These are phyloP conservation scores for Phaethon lepturus DNA, from an alignment of 2,113 vertebrate species.

Conservation along the genomic window DNA sequence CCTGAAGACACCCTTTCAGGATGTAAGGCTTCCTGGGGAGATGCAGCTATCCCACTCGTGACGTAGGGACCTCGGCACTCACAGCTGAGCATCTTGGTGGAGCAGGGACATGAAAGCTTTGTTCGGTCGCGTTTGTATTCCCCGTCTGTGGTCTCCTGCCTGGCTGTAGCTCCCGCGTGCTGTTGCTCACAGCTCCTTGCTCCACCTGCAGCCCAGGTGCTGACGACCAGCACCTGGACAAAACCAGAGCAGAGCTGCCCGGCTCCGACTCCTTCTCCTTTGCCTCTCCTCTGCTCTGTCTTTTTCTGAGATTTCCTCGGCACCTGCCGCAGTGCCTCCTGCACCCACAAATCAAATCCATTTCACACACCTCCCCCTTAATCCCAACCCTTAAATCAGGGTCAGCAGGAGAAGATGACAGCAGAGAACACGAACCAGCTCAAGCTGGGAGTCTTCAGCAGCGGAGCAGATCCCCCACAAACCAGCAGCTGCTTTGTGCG, in stretches of 20 bases:
- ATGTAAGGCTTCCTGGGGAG: neutral
- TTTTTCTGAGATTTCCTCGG: neutral
- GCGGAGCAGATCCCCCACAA: neutral
- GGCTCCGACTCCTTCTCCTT: neutral
- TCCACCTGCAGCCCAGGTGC: neutral
- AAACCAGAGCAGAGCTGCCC: neutral
- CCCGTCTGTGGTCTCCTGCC: no score
- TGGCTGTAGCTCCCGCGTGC: fast-evolving
- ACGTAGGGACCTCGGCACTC: neutral
- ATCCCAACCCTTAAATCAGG: neutral
- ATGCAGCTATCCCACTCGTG: neutral
- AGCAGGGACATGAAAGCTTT: neutral
- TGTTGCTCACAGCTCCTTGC: neutral
- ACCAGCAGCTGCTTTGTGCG: neutral
- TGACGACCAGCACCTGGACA: neutral
- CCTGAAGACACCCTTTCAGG: neutral
- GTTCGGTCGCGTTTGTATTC: fast-evolving
- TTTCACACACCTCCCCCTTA: neutral
- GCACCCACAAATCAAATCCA: neutral
- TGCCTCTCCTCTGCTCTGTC: neutral
- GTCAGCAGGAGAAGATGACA: neutral
- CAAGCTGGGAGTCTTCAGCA: neutral
- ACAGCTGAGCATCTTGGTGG: neutral
- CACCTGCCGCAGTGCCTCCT: neutral
- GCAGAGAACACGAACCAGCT: neutral